Base-by-base conservation (phyloP, 2,113 vertebrate genomes). In the Cheilinus undulatus region DNA sequence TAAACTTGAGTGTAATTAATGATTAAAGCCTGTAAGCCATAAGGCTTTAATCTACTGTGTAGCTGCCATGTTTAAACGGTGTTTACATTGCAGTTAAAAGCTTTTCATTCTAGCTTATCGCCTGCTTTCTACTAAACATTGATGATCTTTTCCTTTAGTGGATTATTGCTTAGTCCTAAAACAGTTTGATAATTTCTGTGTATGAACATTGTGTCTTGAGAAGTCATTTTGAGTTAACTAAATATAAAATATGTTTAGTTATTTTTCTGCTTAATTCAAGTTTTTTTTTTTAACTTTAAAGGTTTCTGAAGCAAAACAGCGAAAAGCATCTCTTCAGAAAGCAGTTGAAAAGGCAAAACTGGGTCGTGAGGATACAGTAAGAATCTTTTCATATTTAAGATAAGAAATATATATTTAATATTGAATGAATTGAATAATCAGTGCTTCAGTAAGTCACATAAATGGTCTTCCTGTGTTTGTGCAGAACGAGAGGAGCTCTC, bases 351-450 rank as follows among this genome's bases (percentile, higher is more conserved):
- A 95, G 80, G 95, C 94, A 2, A 97, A 94, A 95, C 80, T 94
- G 58, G 98, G 97, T 86, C 96, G 97, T 27, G 86, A 96, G 76
- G 93, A 97, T 70, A 97, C 95, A 5, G 97, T 99, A 94, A 92
- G 95, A 90, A 61, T 7, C 40, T 42, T 14, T 43, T 24, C 4
- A 22, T 11, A 3, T 28, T 2, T 15, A 32, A 57, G 5, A 27
- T 30, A n/a, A n/a, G n/a, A n/a, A 3, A 5, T 2, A 4, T 23
- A 0, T 22, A 1, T 26, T 30, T 36, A 40, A 6, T n/a, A n/a
- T 34, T 15, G 22, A 58, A 28, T 17, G 3, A 30, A 20, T 17
- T 38, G 8, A 34, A 19, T 17, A 20, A 28, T 32, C 10, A 24
- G 14, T 62, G 23, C n/a, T n/a, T 32, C 5, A 10, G 14, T n/a